These are phyloP conservation scores for Drosophila nikananu DNA, from an alignment of 1,140 invertebrate genomes.

Conservation along the genomic window DNA sequence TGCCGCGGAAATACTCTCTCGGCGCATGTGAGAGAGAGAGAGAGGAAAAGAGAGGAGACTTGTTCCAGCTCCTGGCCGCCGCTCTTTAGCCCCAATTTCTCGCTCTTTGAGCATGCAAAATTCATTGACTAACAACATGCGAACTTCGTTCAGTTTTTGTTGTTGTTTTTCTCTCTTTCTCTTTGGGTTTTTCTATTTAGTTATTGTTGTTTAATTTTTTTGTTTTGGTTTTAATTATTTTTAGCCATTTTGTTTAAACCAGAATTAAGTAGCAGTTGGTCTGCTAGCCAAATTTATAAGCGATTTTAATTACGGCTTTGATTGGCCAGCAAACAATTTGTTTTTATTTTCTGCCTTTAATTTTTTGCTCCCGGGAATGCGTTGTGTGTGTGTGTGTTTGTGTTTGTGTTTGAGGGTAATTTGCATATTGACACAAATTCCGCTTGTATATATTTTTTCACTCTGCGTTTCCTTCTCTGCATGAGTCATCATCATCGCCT, in stretches of 20 bases:
- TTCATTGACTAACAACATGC: conserved; percentile 79
- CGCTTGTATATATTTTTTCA: neutral
- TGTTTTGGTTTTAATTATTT: neutral
- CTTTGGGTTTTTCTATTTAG: conserved; percentile 16
- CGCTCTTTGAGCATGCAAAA: conserved; percentile 62
- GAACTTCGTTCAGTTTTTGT: conserved; percentile 64
- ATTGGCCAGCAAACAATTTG: neutral
- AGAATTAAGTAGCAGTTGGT: neutral
- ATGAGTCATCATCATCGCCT: conserved; percentile 29
- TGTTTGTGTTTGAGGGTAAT: conserved; percentile 20
- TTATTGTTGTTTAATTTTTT: neutral
- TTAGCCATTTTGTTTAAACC: neutral
- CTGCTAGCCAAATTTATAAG: neutral
- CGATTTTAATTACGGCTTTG: conserved; percentile 1
- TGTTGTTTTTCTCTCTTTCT: conserved; percentile 4
- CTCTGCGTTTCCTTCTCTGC: neutral
- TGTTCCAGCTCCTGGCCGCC: neutral
- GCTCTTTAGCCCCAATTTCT: conserved; percentile 24
- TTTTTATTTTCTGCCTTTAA: neutral
- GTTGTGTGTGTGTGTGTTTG: neutral
- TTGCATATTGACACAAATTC: conserved; percentile 40
- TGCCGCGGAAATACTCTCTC: conserved; percentile 6
- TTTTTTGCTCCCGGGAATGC: neutral
- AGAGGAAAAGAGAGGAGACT: neutral
- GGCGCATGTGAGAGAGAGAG: conserved; percentile 22